Evolutionary conservation across 2,888 invertebrate genomes (phyloP), one percentile per base, ranked within the genome.

Genomic region (Timema podura): DNA sequence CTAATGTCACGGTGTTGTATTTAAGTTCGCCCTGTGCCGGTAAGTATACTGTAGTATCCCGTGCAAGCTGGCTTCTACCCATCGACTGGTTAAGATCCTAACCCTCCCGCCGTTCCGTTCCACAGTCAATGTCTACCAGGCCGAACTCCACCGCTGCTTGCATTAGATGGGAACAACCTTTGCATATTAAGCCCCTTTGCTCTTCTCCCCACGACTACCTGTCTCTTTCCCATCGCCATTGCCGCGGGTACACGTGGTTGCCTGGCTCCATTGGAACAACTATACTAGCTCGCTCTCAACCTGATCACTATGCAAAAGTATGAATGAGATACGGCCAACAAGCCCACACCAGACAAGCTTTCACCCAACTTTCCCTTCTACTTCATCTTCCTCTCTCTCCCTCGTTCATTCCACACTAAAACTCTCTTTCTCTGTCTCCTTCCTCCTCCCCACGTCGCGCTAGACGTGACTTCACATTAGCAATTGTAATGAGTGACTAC

Each of bases 271-370:
- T 30, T 30, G 30, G 30, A 30, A 30, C 30, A 30, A 30, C 30
- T 30, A 30, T 30, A 30, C 30, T 68, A 64, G 54, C 65, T 68
- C 72, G 30, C 67, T 65, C 68, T 61, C 45, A 66, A 69, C 64
- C 72, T 72, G 74, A 72, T 74, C 74, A 74, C 74, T 74, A 85
- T 85, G 84, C 83, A 84, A 84, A 85, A 84, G 84, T 84, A 85
- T 84, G 85, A 85, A 85, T 85, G 85, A 85, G 84, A 84, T 83
- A 82, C 82, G 74, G 74, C 73, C 68, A 68, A 71, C 61, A 61
- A 45, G 30, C 30, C 61, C 6, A 61, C 61, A 61, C 30, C 30
- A 61, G 61, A 61, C 61, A 9, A 11, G 61, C 11, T 51, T 11
- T n/a, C 11, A 51, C 61, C 11, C 30, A 9, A n/a, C n/a, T 61